These are phyloP conservation scores for Lamprotornis superbus DNA, from an alignment of 2,113 vertebrate genomes.

Conservation along the genomic window DNA sequence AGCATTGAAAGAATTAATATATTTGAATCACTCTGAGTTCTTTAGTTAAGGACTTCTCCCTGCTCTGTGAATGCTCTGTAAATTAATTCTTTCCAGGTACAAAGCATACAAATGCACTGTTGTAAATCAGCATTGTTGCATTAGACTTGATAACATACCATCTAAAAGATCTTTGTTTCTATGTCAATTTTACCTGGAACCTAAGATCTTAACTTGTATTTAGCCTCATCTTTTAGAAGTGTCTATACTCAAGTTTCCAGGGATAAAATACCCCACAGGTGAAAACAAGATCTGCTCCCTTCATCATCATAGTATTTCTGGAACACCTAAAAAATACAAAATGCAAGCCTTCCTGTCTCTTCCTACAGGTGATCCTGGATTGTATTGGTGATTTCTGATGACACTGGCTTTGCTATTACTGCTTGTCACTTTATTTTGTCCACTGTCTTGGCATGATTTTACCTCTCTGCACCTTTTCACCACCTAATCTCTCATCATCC, in stretches of 20 bases:
- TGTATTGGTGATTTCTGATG: background rate
- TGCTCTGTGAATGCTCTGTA: background rate
- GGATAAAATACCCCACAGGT: background rate
- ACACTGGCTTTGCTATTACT: constrained; percentile 28
- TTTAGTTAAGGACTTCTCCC: background rate
- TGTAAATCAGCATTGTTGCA: background rate
- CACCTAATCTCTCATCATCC: constrained; percentile 48
- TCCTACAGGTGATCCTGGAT: background rate
- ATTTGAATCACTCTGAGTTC: background rate
- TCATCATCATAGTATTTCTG: background rate
- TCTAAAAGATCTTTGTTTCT: background rate
- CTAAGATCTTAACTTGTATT: background rate
- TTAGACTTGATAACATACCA: background rate
- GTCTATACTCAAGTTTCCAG: background rate
- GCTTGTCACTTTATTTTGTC: constrained; percentile 48
- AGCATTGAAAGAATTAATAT: background rate
- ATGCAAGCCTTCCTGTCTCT: background rate
- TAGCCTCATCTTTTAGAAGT: background rate
- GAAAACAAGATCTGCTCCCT: background rate
- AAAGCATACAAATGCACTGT: background rate
- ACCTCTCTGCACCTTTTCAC: constrained; percentile 59
- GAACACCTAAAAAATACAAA: background rate
- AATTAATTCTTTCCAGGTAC: background rate
- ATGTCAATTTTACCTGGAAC: background rate
- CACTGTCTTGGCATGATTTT: constrained; percentile 78